Conservation (phyloP, 2,113 vertebrate species). For the Sprattus sprattus region DNA sequence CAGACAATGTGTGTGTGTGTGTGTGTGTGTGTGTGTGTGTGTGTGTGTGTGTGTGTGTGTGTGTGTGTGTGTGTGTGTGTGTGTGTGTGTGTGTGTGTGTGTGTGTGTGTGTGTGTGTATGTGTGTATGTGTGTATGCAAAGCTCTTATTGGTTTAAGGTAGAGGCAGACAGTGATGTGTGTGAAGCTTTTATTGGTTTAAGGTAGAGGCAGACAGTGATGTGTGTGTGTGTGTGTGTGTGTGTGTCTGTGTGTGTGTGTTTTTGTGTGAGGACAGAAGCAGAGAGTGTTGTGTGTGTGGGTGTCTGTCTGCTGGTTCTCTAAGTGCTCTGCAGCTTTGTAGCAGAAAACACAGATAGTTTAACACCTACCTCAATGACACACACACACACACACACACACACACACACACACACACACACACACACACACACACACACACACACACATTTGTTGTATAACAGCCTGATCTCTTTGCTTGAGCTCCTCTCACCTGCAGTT, state of each 20-base stretch:
- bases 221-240: no score
- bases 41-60: no score
- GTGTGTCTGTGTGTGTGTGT: no score
- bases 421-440: not conserved
- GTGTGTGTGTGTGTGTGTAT: not conserved
- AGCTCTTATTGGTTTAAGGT: conserved; percentile 53
- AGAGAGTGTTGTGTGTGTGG: no score
- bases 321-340: conserved; percentile 26
- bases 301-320: conserved; percentile 36
- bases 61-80: no score
- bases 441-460: not conserved
- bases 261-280: no score
- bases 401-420: not conserved
- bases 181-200: conserved; percentile 48
- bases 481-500: no score
- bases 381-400: not conserved
- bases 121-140: not conserved
- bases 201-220: not conserved
- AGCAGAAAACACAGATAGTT: not conserved
- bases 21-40: no score
- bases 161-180: conserved; percentile 38
- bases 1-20: no score
- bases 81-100: not conserved
- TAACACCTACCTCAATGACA: conserved; percentile 18
- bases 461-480: no score